Conservation (phyloP, 2,888 invertebrate species). For the Zygaena filipendulae region DNA sequence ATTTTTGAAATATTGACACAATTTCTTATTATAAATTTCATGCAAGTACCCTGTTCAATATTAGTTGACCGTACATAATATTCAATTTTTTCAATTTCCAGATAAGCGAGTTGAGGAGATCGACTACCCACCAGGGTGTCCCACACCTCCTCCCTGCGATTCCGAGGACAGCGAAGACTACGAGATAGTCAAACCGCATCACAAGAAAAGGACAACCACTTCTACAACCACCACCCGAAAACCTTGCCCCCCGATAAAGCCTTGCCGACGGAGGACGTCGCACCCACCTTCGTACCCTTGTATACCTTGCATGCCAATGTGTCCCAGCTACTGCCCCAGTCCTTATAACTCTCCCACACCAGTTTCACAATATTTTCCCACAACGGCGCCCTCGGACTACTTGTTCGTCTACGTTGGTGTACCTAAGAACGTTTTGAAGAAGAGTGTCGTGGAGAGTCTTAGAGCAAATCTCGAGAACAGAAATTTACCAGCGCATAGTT, state of each 20-base stretch:
- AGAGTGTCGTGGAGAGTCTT: too few relatives aligned
- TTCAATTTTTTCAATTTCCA: too few relatives aligned
- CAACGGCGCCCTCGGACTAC: slow-evolving; percentile 15
- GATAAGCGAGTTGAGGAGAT: not conserved
- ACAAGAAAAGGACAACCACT: slow-evolving; percentile 13
- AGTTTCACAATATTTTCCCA: too few relatives aligned
- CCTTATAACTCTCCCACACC: not conserved
- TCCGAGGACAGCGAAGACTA: slow-evolving; percentile 14
- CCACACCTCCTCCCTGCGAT: slow-evolving; percentile 25
- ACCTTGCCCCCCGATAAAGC: slow-evolving; percentile 9
- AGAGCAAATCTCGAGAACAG: too few relatives aligned
- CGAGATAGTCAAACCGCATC: slow-evolving; percentile 16
- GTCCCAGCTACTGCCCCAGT: slow-evolving; percentile 8
- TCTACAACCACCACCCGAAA: slow-evolving; percentile 9
- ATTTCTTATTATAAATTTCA: too few relatives aligned
- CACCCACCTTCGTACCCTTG: slow-evolving; percentile 8
- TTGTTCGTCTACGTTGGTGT: slow-evolving; percentile 35
- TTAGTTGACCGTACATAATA: too few relatives aligned
- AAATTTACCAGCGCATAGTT: too few relatives aligned
- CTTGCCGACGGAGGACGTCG: slow-evolving; percentile 7
- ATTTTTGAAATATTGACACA: too few relatives aligned
- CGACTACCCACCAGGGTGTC: slow-evolving; percentile 21
- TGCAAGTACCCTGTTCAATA: too few relatives aligned
- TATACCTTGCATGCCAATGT: slow-evolving; percentile 12
- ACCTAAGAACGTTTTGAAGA: slow-evolving; percentile 24